Conservation (phyloP, 2,113 vertebrate species). For the Xyrauchen texanus region DNA sequence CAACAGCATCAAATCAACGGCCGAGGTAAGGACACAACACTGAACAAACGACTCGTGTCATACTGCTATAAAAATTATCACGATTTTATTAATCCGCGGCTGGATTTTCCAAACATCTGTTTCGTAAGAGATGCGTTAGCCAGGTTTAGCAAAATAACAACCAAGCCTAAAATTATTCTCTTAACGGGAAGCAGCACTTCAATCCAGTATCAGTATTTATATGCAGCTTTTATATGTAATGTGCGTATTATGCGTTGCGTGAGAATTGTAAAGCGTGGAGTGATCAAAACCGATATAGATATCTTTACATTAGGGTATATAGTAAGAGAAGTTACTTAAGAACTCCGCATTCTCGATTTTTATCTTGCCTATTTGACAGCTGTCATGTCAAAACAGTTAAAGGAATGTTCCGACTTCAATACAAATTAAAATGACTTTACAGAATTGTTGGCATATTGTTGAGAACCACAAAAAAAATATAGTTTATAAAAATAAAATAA, state of each 20-base stretch:
- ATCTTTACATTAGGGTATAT: background rate
- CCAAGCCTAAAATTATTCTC: background rate
- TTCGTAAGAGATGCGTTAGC: constrained; percentile 39
- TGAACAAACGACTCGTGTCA: background rate
- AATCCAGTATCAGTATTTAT: background rate
- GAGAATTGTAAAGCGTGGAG: background rate
- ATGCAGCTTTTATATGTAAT: background rate
- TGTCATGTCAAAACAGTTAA: background rate
- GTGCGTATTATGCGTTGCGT: background rate
- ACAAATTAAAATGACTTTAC: background rate
- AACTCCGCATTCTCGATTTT: constrained; percentile 27
- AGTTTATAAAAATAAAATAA: too few relatives aligned
- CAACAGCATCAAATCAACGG: background rate
- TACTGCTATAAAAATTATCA: background rate
- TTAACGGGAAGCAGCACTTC: background rate
- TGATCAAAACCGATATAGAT: background rate
- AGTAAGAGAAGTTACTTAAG: background rate
- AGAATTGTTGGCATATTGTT: background rate
- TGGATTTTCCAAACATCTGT: constrained; percentile 50
- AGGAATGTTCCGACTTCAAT: background rate
- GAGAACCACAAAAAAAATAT: too few relatives aligned
- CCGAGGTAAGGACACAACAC: constrained; percentile 27
- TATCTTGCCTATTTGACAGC: constrained; percentile 10
- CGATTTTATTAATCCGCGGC: constrained; percentile 21
- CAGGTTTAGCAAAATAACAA: constrained; percentile 45